Evolutionary conservation across 2,888 invertebrate genomes (phyloP).

Genomic region (Hydropsyche betteni): DNA sequence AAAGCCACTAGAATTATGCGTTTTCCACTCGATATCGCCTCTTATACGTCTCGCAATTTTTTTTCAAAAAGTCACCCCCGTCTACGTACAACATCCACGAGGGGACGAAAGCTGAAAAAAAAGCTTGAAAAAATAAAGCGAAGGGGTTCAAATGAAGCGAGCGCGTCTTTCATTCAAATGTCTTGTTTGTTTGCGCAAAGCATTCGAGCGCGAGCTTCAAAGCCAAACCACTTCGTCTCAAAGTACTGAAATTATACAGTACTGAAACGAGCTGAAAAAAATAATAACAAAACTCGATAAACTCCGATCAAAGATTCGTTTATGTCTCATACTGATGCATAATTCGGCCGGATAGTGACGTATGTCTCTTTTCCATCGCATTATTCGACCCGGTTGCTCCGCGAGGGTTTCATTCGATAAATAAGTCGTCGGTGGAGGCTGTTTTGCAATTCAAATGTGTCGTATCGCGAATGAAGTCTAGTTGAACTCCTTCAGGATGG

Average conservation of each 20-base stretch:
- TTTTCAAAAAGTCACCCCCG: conserved; percentile 2
- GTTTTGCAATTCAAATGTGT: conserved; percentile 48
- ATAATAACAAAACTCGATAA: not conserved
- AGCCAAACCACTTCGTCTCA: not conserved
- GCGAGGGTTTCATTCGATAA: no score
- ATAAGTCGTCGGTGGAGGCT: conserved; percentile 25
- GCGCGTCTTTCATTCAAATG: conserved; percentile 32
- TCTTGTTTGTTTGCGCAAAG: conserved; percentile 29
- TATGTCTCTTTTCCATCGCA: no score
- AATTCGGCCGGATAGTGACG: not conserved
- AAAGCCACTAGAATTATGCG: no score
- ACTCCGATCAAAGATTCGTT: conserved; percentile 25
- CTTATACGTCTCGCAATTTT: no score
- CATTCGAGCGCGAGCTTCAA: conserved; percentile 19
- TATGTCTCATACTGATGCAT: not conserved
- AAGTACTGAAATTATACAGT: not conserved
- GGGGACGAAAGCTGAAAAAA: conserved; percentile 10
- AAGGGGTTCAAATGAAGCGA: conserved; percentile 28
- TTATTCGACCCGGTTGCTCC: no score
- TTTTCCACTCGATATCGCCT: no score
- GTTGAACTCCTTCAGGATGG: conserved; percentile 15
- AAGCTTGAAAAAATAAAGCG: no score
- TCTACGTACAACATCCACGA: not conserved
- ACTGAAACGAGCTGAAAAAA: not conserved
- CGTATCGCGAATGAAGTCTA: conserved; percentile 22